Evolutionary conservation across 2,113 vertebrate genomes (phyloP).

Genomic region (Sinosuthora webbiana): DNA sequence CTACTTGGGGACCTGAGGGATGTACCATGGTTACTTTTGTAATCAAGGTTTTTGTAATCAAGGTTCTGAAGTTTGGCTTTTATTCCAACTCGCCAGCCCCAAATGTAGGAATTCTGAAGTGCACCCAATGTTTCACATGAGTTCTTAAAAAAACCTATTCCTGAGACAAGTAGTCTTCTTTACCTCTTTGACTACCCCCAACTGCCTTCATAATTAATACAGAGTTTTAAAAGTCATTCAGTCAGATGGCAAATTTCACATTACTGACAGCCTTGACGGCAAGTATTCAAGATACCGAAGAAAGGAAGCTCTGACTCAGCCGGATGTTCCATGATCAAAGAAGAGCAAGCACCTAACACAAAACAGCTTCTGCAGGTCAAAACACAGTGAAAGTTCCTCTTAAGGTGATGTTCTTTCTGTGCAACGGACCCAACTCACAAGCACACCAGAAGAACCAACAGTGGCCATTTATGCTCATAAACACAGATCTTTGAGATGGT

Average conservation of each 20-base stretch:
- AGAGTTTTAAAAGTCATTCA: not conserved
- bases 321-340: not conserved
- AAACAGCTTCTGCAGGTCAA: not conserved
- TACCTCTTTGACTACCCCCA: not conserved
- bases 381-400: not conserved
- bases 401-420: not conserved
- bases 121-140: not conserved
- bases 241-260: not conserved
- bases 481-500: not conserved
- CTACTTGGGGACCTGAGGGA: not conserved
- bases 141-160: not conserved
- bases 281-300: not conserved
- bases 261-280: not conserved
- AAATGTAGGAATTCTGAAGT: not conserved
- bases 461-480: not conserved
- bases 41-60: not conserved
- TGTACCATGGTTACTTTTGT: not conserved
- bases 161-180: not conserved
- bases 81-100: accelerated
- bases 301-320: conserved; percentile 23
- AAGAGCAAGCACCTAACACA: not conserved
- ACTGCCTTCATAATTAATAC: not conserved
- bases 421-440: not conserved
- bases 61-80: not conserved
- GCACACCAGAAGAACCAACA: not conserved